These are phyloP conservation scores for Pocillopora meandrina DNA, from an alignment of 92 coral and sea anemone genomes.

Conservation along the genomic window DNA sequence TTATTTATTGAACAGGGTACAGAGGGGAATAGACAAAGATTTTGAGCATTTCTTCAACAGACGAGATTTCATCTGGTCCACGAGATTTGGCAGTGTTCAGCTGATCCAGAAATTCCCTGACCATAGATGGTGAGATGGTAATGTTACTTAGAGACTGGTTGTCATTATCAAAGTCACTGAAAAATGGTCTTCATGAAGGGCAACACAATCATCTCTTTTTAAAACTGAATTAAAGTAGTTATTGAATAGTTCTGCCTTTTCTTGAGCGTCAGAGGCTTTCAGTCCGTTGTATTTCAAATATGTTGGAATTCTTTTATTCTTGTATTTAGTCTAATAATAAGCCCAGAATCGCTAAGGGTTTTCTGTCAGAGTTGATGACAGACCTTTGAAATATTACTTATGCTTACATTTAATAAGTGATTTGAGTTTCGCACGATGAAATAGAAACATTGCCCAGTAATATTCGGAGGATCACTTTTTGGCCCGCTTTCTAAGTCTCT, in stretches of 20 bases:
- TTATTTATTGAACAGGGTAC: conserved; percentile 23
- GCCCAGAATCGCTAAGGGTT: conserved; percentile 63
- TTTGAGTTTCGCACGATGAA: conserved; percentile 22
- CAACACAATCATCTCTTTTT: conserved; percentile 20
- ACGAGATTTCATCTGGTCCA: conserved; percentile 36
- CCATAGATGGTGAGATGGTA: too few species aligned
- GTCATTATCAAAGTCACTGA: conserved; percentile 37
- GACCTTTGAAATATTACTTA: conserved; percentile 39
- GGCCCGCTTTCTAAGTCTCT: conserved; percentile 36
- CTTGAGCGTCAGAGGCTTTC: conserved; percentile 28
- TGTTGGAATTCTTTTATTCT: conserved; percentile 37
- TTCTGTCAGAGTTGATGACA: conserved; percentile 43
- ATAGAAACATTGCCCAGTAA: conserved; percentile 42
- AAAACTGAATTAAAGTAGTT: conserved; percentile 29
- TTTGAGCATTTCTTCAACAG: conserved; percentile 36
- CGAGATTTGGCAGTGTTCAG: conserved; percentile 12
- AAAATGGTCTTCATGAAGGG: conserved; percentile 33
- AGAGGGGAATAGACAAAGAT: background rate
- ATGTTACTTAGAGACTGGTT: conserved; percentile 23
- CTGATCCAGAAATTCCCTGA: too few species aligned
- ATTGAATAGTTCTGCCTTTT: conserved; percentile 26
- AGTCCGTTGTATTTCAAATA: conserved; percentile 21
- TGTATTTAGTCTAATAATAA: conserved; percentile 39
- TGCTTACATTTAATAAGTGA: conserved; percentile 15
- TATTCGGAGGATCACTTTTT: conserved; percentile 32